These are phyloP conservation scores for Salticus scenicus DNA, from an alignment of 2,888 invertebrate genomes.

Conservation along the genomic window DNA sequence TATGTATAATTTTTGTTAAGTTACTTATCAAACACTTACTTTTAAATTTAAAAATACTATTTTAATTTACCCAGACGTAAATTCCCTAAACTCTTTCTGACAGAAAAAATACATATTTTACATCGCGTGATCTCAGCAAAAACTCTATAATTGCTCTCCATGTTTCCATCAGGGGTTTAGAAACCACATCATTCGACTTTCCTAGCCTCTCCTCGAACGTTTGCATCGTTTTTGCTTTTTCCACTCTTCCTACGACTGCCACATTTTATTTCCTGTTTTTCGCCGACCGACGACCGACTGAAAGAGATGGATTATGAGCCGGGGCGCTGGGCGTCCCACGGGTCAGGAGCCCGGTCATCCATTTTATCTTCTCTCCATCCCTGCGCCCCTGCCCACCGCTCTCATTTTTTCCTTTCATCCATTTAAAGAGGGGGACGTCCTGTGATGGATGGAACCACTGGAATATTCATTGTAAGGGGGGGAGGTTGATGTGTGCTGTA, in stretches of 20 bases:
- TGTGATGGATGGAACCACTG: slow-evolving; percentile 10
- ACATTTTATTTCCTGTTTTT: slow-evolving; percentile 19
- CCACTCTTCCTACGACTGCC: slow-evolving; percentile 9
- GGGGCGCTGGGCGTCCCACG: slow-evolving; percentile 60
- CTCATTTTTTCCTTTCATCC: background rate
- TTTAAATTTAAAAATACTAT: too few relatives aligned
- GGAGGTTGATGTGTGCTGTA: slow-evolving; percentile 11
- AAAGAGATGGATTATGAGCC: slow-evolving; percentile 66
- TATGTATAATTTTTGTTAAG: too few relatives aligned
- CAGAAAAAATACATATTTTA: too few relatives aligned
- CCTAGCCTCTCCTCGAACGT: background rate
- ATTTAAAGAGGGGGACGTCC: background rate
- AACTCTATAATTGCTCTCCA: background rate
- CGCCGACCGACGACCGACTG: slow-evolving; percentile 41
- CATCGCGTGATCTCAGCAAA: too few relatives aligned
- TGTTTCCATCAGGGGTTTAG: background rate
- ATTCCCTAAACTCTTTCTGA: too few relatives aligned
- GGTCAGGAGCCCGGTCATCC: slow-evolving; percentile 53
- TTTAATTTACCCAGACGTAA: too few relatives aligned
- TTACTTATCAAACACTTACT: too few relatives aligned
- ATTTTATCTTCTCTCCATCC: slow-evolving; percentile 37
- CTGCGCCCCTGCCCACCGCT: background rate
- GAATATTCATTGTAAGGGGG: slow-evolving; percentile 11
- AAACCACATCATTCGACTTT: background rate
- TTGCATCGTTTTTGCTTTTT: background rate